Evolutionary conservation across 2,797 vertebrate species (phyloP).

Genomic region (Harpagifer antarcticus): DNA sequence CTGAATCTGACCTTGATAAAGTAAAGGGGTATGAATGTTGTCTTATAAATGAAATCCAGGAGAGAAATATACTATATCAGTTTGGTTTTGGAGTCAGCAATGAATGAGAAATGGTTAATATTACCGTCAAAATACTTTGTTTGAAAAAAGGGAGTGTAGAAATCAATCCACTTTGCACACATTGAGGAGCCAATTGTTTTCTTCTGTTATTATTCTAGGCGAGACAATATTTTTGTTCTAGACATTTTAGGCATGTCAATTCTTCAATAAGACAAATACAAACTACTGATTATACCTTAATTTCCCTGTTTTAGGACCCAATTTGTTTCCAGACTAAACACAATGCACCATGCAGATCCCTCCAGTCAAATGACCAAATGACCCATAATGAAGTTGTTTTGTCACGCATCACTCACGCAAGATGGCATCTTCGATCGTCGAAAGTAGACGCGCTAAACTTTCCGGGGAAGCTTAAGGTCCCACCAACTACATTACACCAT

Average conservation of each 20-base stretch:
- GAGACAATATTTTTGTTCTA: not conserved
- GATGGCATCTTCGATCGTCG: constrained; percentile 39
- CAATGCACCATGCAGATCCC: not conserved
- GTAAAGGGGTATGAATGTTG: not conserved
- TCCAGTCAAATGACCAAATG: constrained; percentile 17
- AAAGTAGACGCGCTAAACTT: constrained; percentile 31
- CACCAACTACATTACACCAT: constrained; percentile 54
- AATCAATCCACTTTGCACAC: constrained; percentile 4
- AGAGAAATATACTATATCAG: not conserved
- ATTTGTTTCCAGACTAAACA: not conserved
- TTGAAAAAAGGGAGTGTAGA: not conserved
- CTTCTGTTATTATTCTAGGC: constrained; percentile 8
- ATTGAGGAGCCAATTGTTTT: constrained; percentile 12
- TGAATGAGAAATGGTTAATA: constrained; percentile 2
- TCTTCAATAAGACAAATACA: not conserved
- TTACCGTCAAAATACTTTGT: not conserved
- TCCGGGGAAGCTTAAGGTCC: constrained; percentile 33
- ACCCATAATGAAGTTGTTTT: constrained; percentile 15
- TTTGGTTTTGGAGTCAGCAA: not conserved
- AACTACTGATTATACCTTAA: constrained; percentile 3
- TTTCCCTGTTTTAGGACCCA: not conserved
- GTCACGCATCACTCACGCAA: constrained; percentile 25
- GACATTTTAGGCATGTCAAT: constrained; percentile 6
- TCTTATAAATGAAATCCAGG: not conserved
- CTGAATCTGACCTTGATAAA: constrained; percentile 23